These are phyloP conservation scores for Plectrocnemia conspersa DNA, from an alignment of 1,140 invertebrate species.

Conservation along the genomic window DNA sequence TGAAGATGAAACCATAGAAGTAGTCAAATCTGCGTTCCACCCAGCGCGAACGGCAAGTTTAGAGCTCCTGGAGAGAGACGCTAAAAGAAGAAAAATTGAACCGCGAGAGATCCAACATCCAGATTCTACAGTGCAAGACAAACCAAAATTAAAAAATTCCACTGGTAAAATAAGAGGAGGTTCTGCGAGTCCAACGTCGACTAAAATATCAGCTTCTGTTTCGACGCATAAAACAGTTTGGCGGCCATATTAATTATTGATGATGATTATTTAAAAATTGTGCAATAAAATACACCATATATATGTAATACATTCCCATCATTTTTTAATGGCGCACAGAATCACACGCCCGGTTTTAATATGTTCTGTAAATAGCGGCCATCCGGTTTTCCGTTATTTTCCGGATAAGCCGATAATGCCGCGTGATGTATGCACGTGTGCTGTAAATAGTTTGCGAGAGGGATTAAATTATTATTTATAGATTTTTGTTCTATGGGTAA, in stretches of 20 bases:
- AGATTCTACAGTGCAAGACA: slow-evolving; percentile 56
- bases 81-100: slow-evolving; percentile 39
- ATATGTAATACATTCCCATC: too few relatives aligned
- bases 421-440: slow-evolving; percentile 24
- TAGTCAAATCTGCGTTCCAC: slow-evolving; percentile 70
- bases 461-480: slow-evolving; percentile 34
- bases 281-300: too few relatives aligned
- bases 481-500: not conserved
- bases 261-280: too few relatives aligned
- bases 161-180: slow-evolving; percentile 47
- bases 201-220: slow-evolving; percentile 56
- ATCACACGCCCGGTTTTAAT: slow-evolving; percentile 20
- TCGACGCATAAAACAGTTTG: slow-evolving; percentile 64
- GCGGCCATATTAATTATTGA: slow-evolving; percentile 65
- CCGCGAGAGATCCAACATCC: slow-evolving; percentile 49
- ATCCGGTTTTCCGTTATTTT: slow-evolving; percentile 20
- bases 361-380: slow-evolving; percentile 27
- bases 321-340: too few relatives aligned
- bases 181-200: slow-evolving; percentile 53
- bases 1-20: slow-evolving; percentile 65
- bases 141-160: slow-evolving; percentile 56
- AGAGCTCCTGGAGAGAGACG: slow-evolving; percentile 46
- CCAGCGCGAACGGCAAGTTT: slow-evolving; percentile 51
- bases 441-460: slow-evolving; percentile 30
- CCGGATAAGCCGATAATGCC: slow-evolving; percentile 33